Evolutionary conservation across 1,140 invertebrate genomes (phyloP), one percentile per base, ranked within the genome.

Genomic region (Drepana arcuata): DNA sequence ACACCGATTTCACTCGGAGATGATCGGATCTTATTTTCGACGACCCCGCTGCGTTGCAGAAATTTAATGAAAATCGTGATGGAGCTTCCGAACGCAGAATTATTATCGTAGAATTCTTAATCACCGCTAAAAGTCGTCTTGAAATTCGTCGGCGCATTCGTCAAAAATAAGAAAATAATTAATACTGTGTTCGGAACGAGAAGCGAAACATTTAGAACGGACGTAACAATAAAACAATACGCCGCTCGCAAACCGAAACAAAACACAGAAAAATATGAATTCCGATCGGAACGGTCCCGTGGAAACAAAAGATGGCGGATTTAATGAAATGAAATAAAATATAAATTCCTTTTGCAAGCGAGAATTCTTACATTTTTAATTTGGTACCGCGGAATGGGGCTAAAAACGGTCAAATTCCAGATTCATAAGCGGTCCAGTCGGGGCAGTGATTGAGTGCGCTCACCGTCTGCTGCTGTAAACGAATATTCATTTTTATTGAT

Each of bases 221-320:
- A 66, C 60, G 55, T 47, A 70, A 73, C 68, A 79, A 75, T 70
- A 79, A 77, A 81, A 78, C 72, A 75, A 79, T 74, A 67, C 67
- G 43, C 42, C 53, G 61, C 56, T 54, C 65, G 63, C 67, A 70
- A 72, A 64, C 58, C 71, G 65, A 69, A 78, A 79, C 72, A 77
- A 77, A 78, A 81, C 77, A 74, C 73, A 81, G 77, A 79, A 82
- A 82, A 82, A 82, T 82, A 82, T 82, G 77, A 79, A 82, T 82
- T 78, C 77, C 77, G 57, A 81, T 81, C 68, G 66, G 46, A 64
- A 68, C 64, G 62, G 61, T 34, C 54, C 40, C 66, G 56, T 53
- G 68, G 66, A 73, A 75, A 79, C 77, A 81, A 79, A 81, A 81
- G 74, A 81, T 81, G 70, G 74, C 58, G 74, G 77, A 79, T 77